Evolutionary conservation across 64 coral and sea anemone species (phyloP).

Genomic region (Trachythela sp.): DNA sequence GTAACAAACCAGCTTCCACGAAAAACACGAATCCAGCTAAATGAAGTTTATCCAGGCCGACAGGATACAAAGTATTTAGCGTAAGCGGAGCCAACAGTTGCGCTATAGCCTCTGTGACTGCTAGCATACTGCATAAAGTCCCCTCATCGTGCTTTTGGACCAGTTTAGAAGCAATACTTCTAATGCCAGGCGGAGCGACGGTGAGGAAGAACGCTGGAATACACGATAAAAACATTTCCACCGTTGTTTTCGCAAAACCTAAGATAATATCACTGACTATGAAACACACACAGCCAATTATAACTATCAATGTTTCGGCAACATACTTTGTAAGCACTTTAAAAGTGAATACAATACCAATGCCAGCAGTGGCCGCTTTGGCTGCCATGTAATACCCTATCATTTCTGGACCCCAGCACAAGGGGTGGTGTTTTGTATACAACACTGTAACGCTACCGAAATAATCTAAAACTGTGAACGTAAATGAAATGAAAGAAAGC

Average conservation of each 20-base stretch:
- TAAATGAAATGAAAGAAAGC: background rate
- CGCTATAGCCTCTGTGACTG: background rate
- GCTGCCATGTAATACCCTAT: background rate
- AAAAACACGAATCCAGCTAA: background rate
- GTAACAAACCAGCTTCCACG: background rate
- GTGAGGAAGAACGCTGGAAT: background rate
- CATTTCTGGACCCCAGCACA: background rate
- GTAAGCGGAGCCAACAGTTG: background rate
- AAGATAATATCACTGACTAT: background rate
- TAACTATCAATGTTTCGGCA: background rate
- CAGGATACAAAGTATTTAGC: background rate
- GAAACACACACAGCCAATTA: background rate
- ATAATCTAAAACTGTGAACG: constrained; percentile 3
- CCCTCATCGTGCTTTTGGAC: background rate
- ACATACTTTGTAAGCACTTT: background rate
- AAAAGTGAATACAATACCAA: background rate
- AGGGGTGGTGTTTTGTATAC: background rate
- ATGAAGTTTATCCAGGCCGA: background rate
- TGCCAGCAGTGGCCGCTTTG: background rate
- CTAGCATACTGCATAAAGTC: background rate
- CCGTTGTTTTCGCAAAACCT: background rate
- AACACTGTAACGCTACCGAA: background rate
- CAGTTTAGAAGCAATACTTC: background rate
- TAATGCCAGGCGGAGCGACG: background rate
- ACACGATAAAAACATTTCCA: background rate